phyloP scores from a whole-genome alignment of 1,140 invertebrate species.

The Drosophila mojavensis region DNA sequence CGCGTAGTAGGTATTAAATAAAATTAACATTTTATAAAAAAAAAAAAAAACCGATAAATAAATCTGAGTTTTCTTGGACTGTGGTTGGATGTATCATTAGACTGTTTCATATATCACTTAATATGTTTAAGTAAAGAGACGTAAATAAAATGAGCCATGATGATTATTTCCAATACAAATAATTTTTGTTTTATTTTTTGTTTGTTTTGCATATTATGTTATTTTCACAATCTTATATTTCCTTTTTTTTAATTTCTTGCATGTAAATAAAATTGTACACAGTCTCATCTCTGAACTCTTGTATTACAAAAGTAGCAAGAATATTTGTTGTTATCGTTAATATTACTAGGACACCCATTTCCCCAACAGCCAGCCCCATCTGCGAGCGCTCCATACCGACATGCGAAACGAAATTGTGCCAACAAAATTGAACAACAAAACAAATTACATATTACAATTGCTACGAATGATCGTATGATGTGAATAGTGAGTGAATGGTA shows the following conservation, averaged over 20 bases:
- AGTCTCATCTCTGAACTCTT: slow-evolving; percentile 79
- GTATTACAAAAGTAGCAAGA: slow-evolving; percentile 77
- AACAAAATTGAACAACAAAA: slow-evolving; percentile 61
- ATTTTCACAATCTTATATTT: slow-evolving; percentile 60
- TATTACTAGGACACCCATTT: slow-evolving; percentile 29
- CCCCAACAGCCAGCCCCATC: not conserved
- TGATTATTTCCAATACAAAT: slow-evolving; percentile 41
- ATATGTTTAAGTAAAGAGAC: slow-evolving; percentile 1
- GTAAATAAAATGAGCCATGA: slow-evolving; percentile 1
- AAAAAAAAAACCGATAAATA: slow-evolving; percentile 49
- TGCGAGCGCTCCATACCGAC: slow-evolving; percentile 1
- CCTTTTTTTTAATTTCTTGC: slow-evolving; percentile 66
- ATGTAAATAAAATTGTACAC: slow-evolving; percentile 74
- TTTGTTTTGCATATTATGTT: slow-evolving; percentile 66
- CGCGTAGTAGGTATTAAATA: slow-evolving; percentile 81
- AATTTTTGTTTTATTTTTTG: slow-evolving; percentile 49
- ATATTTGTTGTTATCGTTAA: slow-evolving; percentile 57
- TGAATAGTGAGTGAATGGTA: not conserved
- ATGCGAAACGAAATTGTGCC: slow-evolving; percentile 31
- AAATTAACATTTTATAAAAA: slow-evolving; percentile 81
- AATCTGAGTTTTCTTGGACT: slow-evolving; percentile 4
- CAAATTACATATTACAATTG: slow-evolving; percentile 56
- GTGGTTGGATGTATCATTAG: not conserved
- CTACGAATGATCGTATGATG: slow-evolving; percentile 21
- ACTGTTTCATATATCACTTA: slow-evolving; percentile 1